phyloP scores from a whole-genome alignment of 2,113 vertebrate species.

The Myanophis thanlyinensis region DNA sequence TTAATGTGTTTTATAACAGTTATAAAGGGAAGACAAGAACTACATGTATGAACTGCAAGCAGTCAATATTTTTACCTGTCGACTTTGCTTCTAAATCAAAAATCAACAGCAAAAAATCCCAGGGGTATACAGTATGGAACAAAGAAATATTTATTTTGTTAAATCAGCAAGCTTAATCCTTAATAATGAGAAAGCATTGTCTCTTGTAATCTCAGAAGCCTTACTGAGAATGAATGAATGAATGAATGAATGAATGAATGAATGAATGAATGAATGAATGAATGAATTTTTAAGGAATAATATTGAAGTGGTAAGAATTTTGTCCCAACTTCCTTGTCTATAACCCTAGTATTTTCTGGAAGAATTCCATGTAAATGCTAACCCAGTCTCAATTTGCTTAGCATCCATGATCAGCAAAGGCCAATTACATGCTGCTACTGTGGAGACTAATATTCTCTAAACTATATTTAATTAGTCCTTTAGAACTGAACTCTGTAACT shows the following conservation, averaged over 20 bases:
- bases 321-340: neutral
- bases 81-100: constrained; percentile 54
- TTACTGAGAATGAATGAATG: neutral
- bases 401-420: neutral
- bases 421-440: neutral
- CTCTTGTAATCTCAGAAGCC: constrained; percentile 32
- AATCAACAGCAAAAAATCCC: constrained; percentile 22
- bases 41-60: constrained; percentile 18
- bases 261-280: neutral
- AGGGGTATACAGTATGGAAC: neutral
- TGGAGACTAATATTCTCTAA: neutral
- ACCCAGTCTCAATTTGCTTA: neutral
- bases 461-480: neutral
- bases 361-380: neutral
- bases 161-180: constrained; percentile 30
- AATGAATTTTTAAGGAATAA: neutral
- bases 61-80: constrained; percentile 44
- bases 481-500: neutral
- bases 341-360: neutral
- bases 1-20: no score
- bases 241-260: neutral
- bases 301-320: neutral
- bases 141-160: constrained; percentile 45
- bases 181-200: constrained; percentile 53
- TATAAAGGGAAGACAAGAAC: neutral